Evolutionary conservation across 2,113 vertebrate species (phyloP), one percentile per base, ranked within the genome.

Genomic region (human (Homo sapiens)): DNA sequence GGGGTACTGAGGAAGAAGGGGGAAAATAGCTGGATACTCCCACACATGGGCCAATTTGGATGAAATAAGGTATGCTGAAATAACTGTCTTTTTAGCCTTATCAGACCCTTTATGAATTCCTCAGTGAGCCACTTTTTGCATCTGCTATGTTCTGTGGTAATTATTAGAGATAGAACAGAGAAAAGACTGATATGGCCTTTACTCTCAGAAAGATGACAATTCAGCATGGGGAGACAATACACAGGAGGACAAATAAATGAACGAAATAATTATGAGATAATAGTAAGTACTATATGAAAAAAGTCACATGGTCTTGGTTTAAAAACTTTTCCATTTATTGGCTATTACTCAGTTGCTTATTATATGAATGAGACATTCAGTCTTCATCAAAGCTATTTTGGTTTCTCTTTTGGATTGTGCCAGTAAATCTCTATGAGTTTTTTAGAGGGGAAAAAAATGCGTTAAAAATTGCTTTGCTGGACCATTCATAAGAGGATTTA

Each of bases 401-500:
- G 79, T 97, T 97, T 97, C 79, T 92, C 68, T 88, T 94, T 96
- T 96, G 90, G 52, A 78, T 89, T 92, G 92, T 94, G 89, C 83
- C 95, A 94, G 11, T 96, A 86, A 97, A 84, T 97, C 76, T 93
- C n/a, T 90, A 20, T 94, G 92, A 96, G 72, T 32, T 93, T 97
- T 96, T 94, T 78, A 73, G 87, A 27, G n/a, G 76, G 66, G 17
- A 4, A 68, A 32, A 75, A 81, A 92, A 92, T 94, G 81, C 32
- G 2, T 95, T 96, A 89, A 90, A 96, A 97, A 94, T 97, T 85
- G 64, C 92, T 97, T 98, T 97, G 59, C 85, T 89, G 59, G 59
- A 57, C 86, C 96, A 84, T 87, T 97, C 80, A 94, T 89, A 90
- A 80, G 92, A 82, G 68, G 40, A 61, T 97, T 98, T 98, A 97